phyloP scores from a whole-genome alignment of 2,888 invertebrate genomes.

The Sepioteuthis lessoniana region DNA sequence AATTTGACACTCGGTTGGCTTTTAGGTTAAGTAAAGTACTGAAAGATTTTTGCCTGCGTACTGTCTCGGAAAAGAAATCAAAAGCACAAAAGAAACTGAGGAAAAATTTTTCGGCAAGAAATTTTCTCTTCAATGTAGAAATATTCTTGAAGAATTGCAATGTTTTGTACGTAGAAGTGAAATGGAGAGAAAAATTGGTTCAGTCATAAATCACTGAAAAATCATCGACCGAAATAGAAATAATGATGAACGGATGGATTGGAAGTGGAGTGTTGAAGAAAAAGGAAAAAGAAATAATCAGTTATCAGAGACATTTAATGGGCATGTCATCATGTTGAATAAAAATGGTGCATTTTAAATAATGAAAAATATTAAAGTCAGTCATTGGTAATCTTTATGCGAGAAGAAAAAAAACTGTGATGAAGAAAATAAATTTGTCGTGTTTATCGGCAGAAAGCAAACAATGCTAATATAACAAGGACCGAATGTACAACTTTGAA shows the following conservation, averaged over 20 bases:
- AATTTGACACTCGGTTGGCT: not conserved
- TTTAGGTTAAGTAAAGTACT: constrained; percentile 24
- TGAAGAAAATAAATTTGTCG: not conserved
- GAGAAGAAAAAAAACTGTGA: not conserved
- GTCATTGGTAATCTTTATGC: not conserved
- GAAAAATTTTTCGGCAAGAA: not conserved
- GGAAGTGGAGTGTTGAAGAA: not conserved
- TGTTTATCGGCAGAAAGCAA: not conserved
- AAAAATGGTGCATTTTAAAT: constrained; percentile 2
- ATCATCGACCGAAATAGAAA: not conserved
- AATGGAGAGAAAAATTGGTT: not conserved
- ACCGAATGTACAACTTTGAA: not conserved
- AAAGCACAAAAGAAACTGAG: not conserved
- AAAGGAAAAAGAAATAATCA: not conserved
- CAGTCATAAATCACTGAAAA: not conserved
- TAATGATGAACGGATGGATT: not conserved
- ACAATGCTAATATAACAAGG: not conserved
- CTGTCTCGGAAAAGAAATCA: not conserved
- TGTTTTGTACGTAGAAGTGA: not conserved
- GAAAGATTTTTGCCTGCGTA: not conserved
- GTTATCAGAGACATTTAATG: not conserved
- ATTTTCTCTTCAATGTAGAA: not conserved
- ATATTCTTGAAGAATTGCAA: not conserved
- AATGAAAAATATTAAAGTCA: not conserved
- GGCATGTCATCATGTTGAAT: not conserved